phyloP scores from a whole-genome alignment of 2,888 invertebrate species.

The Myopa tessellatipennis region DNA sequence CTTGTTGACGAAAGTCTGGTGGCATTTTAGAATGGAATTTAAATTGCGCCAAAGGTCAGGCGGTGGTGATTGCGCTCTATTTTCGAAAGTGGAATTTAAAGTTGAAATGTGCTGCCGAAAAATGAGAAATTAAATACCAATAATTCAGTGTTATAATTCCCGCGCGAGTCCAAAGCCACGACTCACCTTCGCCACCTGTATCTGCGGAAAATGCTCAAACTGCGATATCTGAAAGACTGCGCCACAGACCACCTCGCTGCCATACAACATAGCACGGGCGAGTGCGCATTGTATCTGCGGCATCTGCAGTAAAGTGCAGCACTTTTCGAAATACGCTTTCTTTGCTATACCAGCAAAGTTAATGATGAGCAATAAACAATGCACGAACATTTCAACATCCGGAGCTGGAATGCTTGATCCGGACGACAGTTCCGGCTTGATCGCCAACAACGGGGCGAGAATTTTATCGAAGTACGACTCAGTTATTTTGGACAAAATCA shows the following conservation, averaged over 20 bases:
- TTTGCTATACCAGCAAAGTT: constrained; percentile 64
- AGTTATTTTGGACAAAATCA: constrained; percentile 62
- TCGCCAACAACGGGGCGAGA: constrained; percentile 56
- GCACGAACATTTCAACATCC: constrained; percentile 61
- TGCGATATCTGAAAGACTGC: constrained; percentile 65
- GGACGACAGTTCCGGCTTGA: constrained; percentile 55
- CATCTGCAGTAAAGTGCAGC: constrained; percentile 57
- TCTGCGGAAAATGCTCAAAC: constrained; percentile 62
- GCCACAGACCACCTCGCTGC: constrained; percentile 57
- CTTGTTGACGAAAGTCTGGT: constrained; percentile 61
- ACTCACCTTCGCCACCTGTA: constrained; percentile 60
- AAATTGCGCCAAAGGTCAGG: constrained; percentile 62
- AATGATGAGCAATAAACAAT: constrained; percentile 60
- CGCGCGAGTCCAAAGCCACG: background rate
- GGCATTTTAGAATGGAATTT: constrained; percentile 60
- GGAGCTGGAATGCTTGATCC: constrained; percentile 49
- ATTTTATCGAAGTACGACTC: constrained; percentile 67
- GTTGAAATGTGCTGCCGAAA: constrained; percentile 55
- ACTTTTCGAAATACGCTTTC: constrained; percentile 64
- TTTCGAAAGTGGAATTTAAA: constrained; percentile 45
- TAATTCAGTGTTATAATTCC: no score
- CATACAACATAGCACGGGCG: constrained; percentile 62
- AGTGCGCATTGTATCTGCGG: constrained; percentile 63
- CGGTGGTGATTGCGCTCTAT: constrained; percentile 42
- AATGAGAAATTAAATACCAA: background rate